A percentile compares a stretch with the other conserved stretches of the same genome.
phyloP scores from a whole-genome alignment of 2,113 vertebrate species.

The Pristiophorus japonicus region DNA sequence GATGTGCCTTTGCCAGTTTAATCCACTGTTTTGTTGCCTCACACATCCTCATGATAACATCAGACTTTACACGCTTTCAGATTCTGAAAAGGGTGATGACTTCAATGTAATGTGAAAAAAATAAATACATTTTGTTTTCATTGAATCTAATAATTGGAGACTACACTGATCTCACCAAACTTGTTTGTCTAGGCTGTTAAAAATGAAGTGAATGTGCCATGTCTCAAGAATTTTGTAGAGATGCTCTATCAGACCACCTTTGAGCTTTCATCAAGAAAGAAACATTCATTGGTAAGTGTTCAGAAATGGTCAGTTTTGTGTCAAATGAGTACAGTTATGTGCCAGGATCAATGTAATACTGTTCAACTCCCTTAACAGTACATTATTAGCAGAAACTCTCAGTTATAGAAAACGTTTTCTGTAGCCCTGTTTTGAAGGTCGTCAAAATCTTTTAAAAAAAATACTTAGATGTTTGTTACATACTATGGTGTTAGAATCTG shows the following conservation, averaged over 20 bases:
- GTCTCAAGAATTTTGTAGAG: conserved; percentile 98
- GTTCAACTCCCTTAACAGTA: too few relatives aligned
- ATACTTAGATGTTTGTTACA: too few relatives aligned
- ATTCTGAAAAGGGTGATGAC: not conserved
- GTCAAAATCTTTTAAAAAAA: not conserved
- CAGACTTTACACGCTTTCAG: not conserved
- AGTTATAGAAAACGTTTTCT: too few relatives aligned
- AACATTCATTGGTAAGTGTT: conserved; percentile 85
- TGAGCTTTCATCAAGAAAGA: conserved; percentile 97
- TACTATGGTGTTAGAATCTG: not conserved
- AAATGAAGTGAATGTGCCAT: conserved; percentile 98
- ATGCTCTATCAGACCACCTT: conserved; percentile 99
- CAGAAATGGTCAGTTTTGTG: not conserved
- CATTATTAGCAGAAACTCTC: too few relatives aligned
- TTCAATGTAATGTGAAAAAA: not conserved
- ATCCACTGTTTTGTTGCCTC: not conserved
- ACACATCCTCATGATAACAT: not conserved
- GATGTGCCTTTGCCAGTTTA: not conserved
- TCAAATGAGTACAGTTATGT: not conserved
- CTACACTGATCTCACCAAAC: not conserved
- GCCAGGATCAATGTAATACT: too few relatives aligned
- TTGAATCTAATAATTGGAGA: too few relatives aligned
- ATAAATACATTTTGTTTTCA: not conserved
- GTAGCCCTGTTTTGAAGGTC: not conserved
- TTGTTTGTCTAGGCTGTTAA: conserved; percentile 79